Conservation (phyloP, 2,797 vertebrate species). For the Bucorvus abyssinicus region DNA sequence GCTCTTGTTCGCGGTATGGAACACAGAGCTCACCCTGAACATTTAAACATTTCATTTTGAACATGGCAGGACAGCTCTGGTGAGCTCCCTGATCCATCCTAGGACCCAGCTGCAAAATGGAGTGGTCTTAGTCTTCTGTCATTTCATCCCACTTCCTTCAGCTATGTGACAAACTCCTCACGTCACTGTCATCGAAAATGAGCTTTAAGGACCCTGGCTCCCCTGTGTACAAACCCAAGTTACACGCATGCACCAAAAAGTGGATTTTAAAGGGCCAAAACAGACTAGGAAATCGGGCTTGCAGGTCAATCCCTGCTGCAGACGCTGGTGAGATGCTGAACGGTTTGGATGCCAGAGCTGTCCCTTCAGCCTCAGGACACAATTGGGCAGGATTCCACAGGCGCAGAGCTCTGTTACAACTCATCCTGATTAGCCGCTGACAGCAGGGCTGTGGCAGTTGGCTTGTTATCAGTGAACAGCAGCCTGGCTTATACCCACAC, state of each 20-base stretch:
- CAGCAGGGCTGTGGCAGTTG: rapidly evolving
- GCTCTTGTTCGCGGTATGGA: rapidly evolving
- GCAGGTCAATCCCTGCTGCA: background rate
- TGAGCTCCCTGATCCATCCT: background rate
- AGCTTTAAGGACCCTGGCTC: background rate
- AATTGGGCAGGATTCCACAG: background rate
- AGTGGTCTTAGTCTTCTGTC: background rate
- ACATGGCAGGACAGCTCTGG: background rate
- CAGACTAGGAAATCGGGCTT: background rate
- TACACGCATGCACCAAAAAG: background rate
- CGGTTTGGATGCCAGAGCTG: background rate
- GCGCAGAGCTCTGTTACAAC: rapidly evolving
- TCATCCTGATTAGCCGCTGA: background rate
- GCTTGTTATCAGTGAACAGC: rapidly evolving
- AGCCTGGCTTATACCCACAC: background rate
- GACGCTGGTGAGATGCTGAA: background rate
- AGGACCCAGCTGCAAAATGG: background rate
- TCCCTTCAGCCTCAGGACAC: background rate
- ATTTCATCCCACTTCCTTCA: background rate
- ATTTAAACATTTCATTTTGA: background rate
- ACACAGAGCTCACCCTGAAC: background rate
- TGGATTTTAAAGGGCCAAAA: background rate
- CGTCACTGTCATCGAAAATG: background rate
- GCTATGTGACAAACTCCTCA: background rate
- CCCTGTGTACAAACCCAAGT: background rate